Conservation (phyloP, 2,797 vertebrate species). For the Arnoldichthys spilopterus region DNA sequence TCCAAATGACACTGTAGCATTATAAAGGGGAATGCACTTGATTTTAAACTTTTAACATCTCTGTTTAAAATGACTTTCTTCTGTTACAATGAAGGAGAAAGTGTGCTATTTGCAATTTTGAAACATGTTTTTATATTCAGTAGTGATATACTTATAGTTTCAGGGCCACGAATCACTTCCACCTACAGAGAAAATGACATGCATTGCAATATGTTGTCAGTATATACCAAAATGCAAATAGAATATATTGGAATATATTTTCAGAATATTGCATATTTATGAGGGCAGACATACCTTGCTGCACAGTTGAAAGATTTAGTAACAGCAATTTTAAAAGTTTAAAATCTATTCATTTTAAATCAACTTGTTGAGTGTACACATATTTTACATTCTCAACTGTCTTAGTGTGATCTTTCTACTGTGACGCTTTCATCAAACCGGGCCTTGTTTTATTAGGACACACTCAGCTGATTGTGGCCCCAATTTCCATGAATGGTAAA, state of each 20-base stretch:
- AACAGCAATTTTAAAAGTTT: not conserved
- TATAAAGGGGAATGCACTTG: not conserved
- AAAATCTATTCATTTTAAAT: not conserved
- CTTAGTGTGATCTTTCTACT: conserved; percentile 9
- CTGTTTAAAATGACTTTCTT: not conserved
- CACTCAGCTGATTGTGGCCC: conserved; percentile 2
- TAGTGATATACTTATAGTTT: not conserved
- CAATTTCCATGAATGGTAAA: conserved; percentile 13
- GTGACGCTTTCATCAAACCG: not conserved
- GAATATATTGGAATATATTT: conserved; percentile 1
- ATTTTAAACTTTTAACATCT: not conserved
- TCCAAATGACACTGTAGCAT: conserved; percentile 6
- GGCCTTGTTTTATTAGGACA: conserved; percentile 11
- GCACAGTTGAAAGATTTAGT: not conserved
- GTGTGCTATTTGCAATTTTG: not conserved
- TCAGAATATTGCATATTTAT: not conserved
- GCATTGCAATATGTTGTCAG: not conserved
- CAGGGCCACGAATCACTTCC: not conserved
- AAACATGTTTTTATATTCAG: not conserved
- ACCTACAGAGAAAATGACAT: not conserved
- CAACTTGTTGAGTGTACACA: not conserved
- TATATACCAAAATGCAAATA: not conserved
- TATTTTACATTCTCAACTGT: not conserved
- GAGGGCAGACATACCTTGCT: not conserved
- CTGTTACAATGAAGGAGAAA: not conserved